These are phyloP conservation scores for Neotoxoptera formosana DNA, from an alignment of 1,140 invertebrate genomes.

Conservation along the genomic window DNA sequence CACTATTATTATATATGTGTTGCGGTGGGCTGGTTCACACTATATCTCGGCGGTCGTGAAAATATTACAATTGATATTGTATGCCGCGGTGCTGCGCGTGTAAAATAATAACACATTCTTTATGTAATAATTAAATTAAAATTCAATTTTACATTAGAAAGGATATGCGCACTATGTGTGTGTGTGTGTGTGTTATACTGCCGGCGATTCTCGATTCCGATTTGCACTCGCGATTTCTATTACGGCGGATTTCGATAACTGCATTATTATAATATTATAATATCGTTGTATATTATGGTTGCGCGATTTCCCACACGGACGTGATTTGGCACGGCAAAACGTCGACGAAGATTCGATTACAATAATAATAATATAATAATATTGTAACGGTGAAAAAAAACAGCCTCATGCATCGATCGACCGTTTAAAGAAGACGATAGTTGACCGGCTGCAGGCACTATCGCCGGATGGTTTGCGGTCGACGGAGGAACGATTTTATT, in stretches of 20 bases:
- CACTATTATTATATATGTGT: not conserved
- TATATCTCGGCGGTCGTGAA: not conserved
- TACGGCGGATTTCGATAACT: not conserved
- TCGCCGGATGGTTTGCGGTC: too few species aligned
- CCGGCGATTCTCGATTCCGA: not conserved
- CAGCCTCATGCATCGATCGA: too few species aligned
- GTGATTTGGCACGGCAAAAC: not conserved
- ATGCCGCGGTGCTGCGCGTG: not conserved
- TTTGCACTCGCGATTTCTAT: conserved; percentile 22
- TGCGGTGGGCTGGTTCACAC: not conserved
- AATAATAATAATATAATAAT: not conserved
- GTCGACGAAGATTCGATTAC: not conserved
- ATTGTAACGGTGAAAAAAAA: not conserved
- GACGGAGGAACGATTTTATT: too few species aligned
- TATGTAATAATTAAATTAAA: conserved; percentile 39
- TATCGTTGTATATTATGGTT: not conserved
- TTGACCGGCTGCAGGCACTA: too few species aligned
- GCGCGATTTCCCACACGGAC: not conserved
- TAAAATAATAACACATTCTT: not conserved
- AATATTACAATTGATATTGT: not conserved
- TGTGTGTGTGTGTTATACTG: not conserved
- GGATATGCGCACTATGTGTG: not conserved
- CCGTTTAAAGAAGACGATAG: too few species aligned
- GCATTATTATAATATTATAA: not conserved
- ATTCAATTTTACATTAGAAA: conserved; percentile 35